Evolutionary conservation across 2,888 invertebrate genomes (phyloP), one percentile per base, ranked within the genome.

Genomic region (Drosophila falleni): DNA sequence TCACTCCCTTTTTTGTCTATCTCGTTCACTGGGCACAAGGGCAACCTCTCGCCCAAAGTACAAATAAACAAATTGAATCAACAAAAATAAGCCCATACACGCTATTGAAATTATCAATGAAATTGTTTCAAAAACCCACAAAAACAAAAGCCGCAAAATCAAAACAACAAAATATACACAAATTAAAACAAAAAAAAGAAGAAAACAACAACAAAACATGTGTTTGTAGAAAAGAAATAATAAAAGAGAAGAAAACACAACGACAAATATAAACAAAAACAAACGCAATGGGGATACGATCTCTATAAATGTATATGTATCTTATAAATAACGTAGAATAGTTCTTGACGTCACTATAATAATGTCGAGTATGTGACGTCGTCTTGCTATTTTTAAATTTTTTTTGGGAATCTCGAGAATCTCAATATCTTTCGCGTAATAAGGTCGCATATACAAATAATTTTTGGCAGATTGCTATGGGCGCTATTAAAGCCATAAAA

Each of bases 91-190:
- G 71, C 42, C 11, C 51, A 71, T 41, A 49, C 58, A 62, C 76
- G 79, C 79, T 78, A 87, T 78, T 78, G 66, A 74, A 80, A 78
- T 78, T 78, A 81, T 80, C 74, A 81, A 80, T 81, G 78, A 81
- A 80, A 78, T 75, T 72, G 69, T 81, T 80, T 80, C 66, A 69
- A 71, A 76, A 78, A 67, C 13, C 59, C 62, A 59, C 63, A 67
- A 61, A 68, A 69, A 62, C 63, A 67, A 67, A 62, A 66, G 31
- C 64, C 44, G n/a, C 63, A 63, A 67, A 50, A 63, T 51, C 66
- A 59, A 37, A 51, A 39, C 55, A n/a, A 58, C 47, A 70, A 68
- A 55, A 67, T 31, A 47, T 41, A 62, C 42, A 70, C 33, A 60
- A 44, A 61, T 42, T 54, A 69, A 29, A 64, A 47, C 33, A 56